Evolutionary conservation across 2,113 vertebrate genomes (phyloP), one percentile per base, ranked within the genome.

Genomic region (Chaetorhynchus papuensis): DNA sequence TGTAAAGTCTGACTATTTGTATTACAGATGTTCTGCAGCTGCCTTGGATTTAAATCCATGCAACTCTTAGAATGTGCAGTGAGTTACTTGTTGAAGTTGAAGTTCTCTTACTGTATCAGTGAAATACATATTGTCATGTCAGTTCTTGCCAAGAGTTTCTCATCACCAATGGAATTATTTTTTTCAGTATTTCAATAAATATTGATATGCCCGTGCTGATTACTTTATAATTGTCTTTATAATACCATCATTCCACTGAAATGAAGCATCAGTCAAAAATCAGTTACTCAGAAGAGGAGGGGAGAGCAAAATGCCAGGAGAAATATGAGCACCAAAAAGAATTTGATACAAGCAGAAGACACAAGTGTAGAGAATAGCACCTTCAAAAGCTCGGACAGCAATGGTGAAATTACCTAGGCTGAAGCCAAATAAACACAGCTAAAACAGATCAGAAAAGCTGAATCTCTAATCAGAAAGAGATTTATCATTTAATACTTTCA

Each of bases 171-270:
- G 98, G 97, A 98, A 93, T 96, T 97, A 60, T n/a, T 97, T 94
- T 80, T 98, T 98, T 96, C 98, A 98, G 97, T 98, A 98, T 98
- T 98, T 98, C 98, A 99, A 99, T 99, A 99, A 99, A 99, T 98
- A 98, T 98, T 97, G 97, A 98, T 98, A 98, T 98, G 98, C 97
- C 98, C 94, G 64, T 95, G 96, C 97, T 94, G 89, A 95, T 93
- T 52, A 96, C 77, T 97, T 96, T 95, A 91, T 47, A 94, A 96
- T 93, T 95, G 94, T 95, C 91, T 97, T 97, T 97, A 79, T 97
- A 83, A 89, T 39, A 84, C 91, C 56, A 70, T 94, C 87, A 56
- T 76, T 94, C 31, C 77, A 15, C 27, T 39, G 31, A 74, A 75
- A 83, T 8, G 39, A 71, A 71, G 60, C 65, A 74, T 37, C 37